Evolutionary conservation across 2,888 invertebrate species (phyloP).

Genomic region (Choristoneura rosaceana): DNA sequence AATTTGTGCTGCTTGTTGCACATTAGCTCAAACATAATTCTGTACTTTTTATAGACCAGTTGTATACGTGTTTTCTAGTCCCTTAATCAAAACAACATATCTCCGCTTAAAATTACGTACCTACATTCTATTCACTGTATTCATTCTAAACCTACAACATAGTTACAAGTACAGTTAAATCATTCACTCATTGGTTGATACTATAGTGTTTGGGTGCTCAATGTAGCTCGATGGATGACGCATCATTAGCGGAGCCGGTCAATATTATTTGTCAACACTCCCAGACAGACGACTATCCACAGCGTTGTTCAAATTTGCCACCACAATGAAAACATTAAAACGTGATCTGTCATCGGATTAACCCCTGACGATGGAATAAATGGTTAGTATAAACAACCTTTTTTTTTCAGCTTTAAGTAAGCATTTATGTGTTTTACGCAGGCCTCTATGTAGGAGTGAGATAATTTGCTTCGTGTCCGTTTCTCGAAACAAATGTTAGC

Average conservation of each 20-base stretch:
- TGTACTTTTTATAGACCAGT: too few species aligned
- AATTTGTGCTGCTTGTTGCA: conserved; percentile 18
- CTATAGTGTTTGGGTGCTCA: conserved; percentile 11
- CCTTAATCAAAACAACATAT: too few species aligned
- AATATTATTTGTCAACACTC: conserved; percentile 37
- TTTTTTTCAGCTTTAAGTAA: too few species aligned
- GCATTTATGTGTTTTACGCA: background rate
- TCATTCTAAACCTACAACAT: background rate
- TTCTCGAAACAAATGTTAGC: too few species aligned
- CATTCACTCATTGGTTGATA: background rate
- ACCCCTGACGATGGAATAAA: background rate
- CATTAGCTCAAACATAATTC: background rate
- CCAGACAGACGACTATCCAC: conserved; percentile 15
- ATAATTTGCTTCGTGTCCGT: too few species aligned
- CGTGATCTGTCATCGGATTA: conserved; percentile 35
- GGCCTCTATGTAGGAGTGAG: background rate
- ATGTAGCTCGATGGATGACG: background rate
- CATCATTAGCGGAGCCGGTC: conserved; percentile 30
- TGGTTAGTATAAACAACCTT: background rate
- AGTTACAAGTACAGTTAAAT: background rate
- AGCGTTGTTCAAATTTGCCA: conserved; percentile 37
- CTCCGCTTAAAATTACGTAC: too few species aligned
- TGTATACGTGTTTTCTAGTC: too few species aligned
- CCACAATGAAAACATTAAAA: conserved; percentile 37
- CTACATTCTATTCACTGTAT: too few species aligned